These are phyloP conservation scores for Belonocnema kinseyi DNA, from an alignment of 1,140 invertebrate species.

Conservation along the genomic window DNA sequence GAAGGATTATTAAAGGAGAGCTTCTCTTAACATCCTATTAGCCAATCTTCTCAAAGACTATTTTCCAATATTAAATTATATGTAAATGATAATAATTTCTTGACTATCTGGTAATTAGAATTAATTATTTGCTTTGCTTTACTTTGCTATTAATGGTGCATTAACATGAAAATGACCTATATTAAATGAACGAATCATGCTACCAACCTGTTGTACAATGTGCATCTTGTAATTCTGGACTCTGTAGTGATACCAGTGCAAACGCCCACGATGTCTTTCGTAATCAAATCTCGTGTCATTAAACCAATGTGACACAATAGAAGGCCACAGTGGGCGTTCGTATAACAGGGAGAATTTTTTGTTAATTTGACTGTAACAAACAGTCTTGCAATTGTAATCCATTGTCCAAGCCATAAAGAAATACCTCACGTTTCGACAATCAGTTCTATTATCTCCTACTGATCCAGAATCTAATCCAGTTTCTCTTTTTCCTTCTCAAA, in stretches of 20 bases:
- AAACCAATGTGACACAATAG: constrained; percentile 15
- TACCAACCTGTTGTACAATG: neutral
- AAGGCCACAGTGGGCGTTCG: constrained; percentile 17
- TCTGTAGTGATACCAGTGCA: constrained; percentile 4
- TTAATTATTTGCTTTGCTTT: too few relatives aligned
- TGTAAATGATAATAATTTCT: neutral
- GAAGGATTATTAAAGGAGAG: neutral
- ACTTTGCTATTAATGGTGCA: too few relatives aligned
- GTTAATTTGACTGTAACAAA: constrained; percentile 13
- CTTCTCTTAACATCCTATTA: neutral
- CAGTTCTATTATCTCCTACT: constrained; percentile 1
- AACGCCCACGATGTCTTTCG: constrained; percentile 21
- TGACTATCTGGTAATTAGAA: too few relatives aligned
- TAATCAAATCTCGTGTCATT: constrained; percentile 24
- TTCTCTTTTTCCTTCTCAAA: too few relatives aligned
- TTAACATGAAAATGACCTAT: constrained; percentile 1
- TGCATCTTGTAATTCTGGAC: neutral
- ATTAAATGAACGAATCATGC: neutral
- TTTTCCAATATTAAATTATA: neutral
- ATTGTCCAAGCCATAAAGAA: constrained; percentile 4
- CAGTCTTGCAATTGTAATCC: neutral
- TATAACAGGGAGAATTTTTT: constrained; percentile 1
- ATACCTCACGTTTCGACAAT: neutral
- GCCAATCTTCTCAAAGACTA: neutral
- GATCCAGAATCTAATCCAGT: neutral